Conservation (phyloP, 1,140 invertebrate genomes). For the Lasioglossum albipes region DNA sequence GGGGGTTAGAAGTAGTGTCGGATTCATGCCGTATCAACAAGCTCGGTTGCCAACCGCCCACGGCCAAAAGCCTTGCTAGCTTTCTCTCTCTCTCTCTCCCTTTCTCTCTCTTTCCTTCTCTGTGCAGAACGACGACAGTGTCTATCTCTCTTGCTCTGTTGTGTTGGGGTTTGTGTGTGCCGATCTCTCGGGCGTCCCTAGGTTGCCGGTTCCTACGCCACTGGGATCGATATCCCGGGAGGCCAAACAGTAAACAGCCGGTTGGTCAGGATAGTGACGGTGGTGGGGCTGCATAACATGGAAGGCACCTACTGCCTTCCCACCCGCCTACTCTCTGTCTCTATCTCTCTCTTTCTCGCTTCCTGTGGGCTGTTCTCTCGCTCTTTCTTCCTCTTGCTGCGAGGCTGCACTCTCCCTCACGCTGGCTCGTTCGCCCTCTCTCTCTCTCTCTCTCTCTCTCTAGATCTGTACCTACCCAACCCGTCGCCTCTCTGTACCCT, state of each 20-base stretch:
- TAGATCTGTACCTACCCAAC: conserved; percentile 33
- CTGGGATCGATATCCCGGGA: conserved; percentile 80
- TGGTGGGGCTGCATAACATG: conserved; percentile 68
- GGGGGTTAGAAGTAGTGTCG: conserved; percentile 37
- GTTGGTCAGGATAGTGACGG: conserved; percentile 77
- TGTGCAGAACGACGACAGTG: no score
- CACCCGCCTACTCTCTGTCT: conserved; percentile 37
- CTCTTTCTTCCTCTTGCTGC: no score
- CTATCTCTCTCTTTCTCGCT: no score
- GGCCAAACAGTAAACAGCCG: conserved; percentile 81
- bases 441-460: no score
- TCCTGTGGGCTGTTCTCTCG: no score
- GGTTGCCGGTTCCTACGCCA: conserved; percentile 77
- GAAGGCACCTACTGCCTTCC: conserved; percentile 56
- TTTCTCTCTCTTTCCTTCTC: no score
- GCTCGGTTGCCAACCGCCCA: conserved; percentile 63
- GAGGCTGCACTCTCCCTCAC: no score
- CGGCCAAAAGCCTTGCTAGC: conserved; percentile 48
- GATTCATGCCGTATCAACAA: conserved; percentile 55
- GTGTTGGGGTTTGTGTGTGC: conserved; percentile 27
- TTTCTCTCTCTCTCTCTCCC: no score
- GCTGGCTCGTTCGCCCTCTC: no score
- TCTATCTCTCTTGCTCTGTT: no score
- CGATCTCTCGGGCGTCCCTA: conserved; percentile 57
- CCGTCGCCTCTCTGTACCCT: conserved; percentile 33